Percentiles rank a stretch among this genome's conserved stretches.
Evolutionary conservation across 2,113 vertebrate species (phyloP).

Genomic region (Heterocephalus glaber): DNA sequence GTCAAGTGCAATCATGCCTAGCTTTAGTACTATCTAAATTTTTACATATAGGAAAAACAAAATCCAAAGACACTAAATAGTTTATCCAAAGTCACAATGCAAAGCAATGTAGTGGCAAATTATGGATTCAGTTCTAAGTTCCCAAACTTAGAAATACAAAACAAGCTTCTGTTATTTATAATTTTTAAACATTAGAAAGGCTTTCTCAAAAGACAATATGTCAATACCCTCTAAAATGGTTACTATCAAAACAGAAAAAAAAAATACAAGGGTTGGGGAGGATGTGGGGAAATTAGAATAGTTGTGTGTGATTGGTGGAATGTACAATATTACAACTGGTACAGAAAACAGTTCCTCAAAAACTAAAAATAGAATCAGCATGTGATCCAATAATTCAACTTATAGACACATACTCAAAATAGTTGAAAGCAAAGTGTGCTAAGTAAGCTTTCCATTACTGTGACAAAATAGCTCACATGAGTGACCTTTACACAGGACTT

Average conservation of each 20-base stretch:
- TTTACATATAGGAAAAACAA: neutral
- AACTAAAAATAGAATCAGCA: neutral
- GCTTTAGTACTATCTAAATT: neutral
- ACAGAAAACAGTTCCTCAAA: neutral
- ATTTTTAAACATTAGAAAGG: slow-evolving; percentile 7
- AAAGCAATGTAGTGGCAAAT: neutral
- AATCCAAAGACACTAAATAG: neutral
- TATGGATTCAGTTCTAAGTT: neutral
- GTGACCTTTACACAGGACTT: neutral
- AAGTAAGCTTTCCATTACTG: neutral
- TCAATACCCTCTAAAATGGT: neutral
- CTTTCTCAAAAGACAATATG: slow-evolving; percentile 26
- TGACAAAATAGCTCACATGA: neutral
- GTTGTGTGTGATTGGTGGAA: neutral
- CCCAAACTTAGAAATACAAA: neutral
- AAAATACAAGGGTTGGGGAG: neutral
- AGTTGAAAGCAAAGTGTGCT: neutral
- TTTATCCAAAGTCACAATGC: neutral
- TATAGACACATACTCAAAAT: neutral
- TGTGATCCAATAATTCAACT: neutral
- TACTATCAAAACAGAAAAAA: neutral
- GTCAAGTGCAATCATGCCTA: neutral
- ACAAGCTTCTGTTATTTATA: slow-evolving; percentile 4
- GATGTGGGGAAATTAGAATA: neutral
- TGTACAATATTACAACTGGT: neutral